Percentiles rank a stretch among this genome's conserved stretches.
Conservation (phyloP, 2,888 invertebrate genomes). For the Ophion slaviceki region DNA sequence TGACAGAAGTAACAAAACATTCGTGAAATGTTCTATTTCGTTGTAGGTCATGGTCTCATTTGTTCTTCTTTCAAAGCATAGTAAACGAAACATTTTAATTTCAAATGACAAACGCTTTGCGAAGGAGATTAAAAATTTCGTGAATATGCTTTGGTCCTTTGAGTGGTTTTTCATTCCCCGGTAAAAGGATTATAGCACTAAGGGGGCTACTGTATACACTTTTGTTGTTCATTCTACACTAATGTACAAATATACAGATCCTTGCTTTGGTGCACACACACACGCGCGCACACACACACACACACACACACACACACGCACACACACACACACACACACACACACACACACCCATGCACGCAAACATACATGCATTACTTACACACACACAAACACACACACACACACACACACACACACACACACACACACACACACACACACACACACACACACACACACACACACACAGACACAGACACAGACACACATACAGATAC, state of each 20-base stretch:
- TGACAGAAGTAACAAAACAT: constrained; percentile 24
- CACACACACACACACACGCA: no score
- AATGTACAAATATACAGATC: neutral
- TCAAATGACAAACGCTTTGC: constrained; percentile 63
- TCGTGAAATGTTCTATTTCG: constrained; percentile 24
- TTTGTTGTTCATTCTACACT: constrained; percentile 24
- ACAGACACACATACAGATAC: neutral
- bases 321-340: neutral
- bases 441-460: no score
- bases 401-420: no score
- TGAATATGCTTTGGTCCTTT: constrained; percentile 52
- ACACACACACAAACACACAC: no score
- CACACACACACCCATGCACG: neutral
- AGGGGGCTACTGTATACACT: constrained; percentile 46
- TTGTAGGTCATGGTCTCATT: neutral
- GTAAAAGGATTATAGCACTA: constrained; percentile 60
- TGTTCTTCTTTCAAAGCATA: neutral
- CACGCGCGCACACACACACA: no score
- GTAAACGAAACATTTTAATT: constrained; percentile 63
- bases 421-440: no score
- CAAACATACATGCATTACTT: no score
- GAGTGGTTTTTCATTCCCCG: constrained; percentile 58
- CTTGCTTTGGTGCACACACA: neutral
- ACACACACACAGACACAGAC: no score
- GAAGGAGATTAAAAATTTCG: constrained; percentile 62